Evolutionary conservation across 2,113 vertebrate genomes (phyloP).

Genomic region (Spea multiplicata): DNA sequence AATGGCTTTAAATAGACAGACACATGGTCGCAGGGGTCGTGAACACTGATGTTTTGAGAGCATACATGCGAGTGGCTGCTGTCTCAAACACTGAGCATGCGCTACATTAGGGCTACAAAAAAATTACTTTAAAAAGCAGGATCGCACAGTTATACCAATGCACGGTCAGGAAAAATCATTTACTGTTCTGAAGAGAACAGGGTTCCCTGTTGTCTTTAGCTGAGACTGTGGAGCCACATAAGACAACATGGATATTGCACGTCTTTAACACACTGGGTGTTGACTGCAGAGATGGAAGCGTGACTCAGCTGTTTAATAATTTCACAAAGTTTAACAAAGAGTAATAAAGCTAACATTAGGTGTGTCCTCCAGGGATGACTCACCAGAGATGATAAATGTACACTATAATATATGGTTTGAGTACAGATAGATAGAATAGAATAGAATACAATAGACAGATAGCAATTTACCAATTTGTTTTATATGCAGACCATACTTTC

Average conservation of each 20-base stretch:
- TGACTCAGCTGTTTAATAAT: conserved; percentile 4
- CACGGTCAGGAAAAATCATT: neutral
- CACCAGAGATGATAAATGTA: neutral
- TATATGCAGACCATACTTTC: too few relatives aligned
- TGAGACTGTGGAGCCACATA: neutral
- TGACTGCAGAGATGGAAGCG: neutral
- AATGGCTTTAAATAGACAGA: too few relatives aligned
- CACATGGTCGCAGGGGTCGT: too few relatives aligned
- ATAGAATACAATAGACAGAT: neutral
- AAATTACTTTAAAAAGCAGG: neutral
- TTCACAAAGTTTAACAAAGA: neutral
- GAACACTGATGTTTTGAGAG: too few relatives aligned
- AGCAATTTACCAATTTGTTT: neutral
- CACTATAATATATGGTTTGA: neutral
- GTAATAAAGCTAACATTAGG: neutral
- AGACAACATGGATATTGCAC: neutral
- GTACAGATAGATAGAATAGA: neutral
- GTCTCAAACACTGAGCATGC: too few relatives aligned
- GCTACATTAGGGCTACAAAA: neutral
- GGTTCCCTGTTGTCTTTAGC: neutral
- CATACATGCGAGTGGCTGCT: too few relatives aligned
- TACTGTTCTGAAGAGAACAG: neutral
- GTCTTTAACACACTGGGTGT: neutral
- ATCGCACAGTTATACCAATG: neutral
- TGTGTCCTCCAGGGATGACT: neutral